Evolutionary conservation across 2,113 vertebrate species (phyloP), one percentile per base, ranked within the genome.

Genomic region (Lampris megalopsis): DNA sequence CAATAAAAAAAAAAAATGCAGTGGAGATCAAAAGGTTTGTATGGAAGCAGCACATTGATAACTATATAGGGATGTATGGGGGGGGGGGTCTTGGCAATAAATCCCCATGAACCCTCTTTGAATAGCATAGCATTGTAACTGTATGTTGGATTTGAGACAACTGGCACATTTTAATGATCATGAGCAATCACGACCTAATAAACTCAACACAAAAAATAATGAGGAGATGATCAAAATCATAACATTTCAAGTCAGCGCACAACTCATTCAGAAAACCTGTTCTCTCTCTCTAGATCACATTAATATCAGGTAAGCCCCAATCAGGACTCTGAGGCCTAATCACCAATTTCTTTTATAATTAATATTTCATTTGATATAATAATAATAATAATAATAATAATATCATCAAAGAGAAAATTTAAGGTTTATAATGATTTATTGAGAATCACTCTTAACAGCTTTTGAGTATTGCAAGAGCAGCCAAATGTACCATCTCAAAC

Each of bases 21-120:
- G 6, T 11, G 85, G 75, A 88, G 80, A 68, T 77, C 71, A 89
- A 9, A 24, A 73, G 54, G 80, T 88, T 92, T 85, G 80, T 68
- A 85, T 79, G 69, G 81, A 85, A 89, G 85, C 81, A 48, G 68
- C 59, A 52, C 54, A 79, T 77, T 84, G 60, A 81, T 63, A 72
- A 70, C 11, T 87, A 84, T 24, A 24, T 24, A 24, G 24, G 24
- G 77, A 38, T 70, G 47, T 83, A 72, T 49, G 35, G 37, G 45
- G 41, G 9, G 8, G 56, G 56, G 58, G 47, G 41, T 75, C 52
- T 64, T 47, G 6, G 48, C 76, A 77, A 86, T 54, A 2, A 48
- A 45, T 64, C 58, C 11, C 13, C 10, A 72, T 69, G 41, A 75
- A 47, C 57, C n/a, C 57, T 45, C 41, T 75, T 73, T 67, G 47